Evolutionary conservation across 2,888 invertebrate species (phyloP).

Genomic region (Yponomeuta sedellus): DNA sequence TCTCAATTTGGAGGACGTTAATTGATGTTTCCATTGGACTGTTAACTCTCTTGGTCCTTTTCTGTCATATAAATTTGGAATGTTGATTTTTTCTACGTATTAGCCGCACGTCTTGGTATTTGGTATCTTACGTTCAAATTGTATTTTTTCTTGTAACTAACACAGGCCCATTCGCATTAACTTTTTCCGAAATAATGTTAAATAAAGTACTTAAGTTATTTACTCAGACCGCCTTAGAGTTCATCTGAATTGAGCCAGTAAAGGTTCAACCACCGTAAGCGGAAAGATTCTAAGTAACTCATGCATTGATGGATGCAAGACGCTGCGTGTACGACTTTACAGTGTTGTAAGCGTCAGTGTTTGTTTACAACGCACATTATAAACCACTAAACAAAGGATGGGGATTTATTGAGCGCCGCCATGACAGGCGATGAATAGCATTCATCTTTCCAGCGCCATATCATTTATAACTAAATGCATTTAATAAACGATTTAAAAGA

Average conservation of each 20-base stretch:
- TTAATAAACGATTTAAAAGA: conserved; percentile 45
- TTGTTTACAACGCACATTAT: conserved; percentile 11
- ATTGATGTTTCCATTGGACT: conserved; percentile 10
- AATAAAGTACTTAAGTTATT: not conserved
- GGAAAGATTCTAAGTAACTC: not conserved
- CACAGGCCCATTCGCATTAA: not conserved
- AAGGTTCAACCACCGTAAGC: not conserved
- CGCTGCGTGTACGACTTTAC: not conserved
- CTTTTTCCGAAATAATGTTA: not conserved
- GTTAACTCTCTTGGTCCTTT: not conserved
- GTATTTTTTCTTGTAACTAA: not conserved
- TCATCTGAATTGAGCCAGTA: not conserved
- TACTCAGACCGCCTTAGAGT: not conserved
- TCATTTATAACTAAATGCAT: conserved; percentile 42
- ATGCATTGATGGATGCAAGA: conserved; percentile 10
- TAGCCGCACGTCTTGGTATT: not conserved
- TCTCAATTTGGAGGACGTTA: conserved; percentile 11
- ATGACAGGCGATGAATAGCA: conserved; percentile 48
- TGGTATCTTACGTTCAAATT: not conserved
- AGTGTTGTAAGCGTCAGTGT: not conserved
- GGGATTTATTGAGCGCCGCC: conserved; percentile 54
- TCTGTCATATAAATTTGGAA: not conserved
- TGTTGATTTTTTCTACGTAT: not conserved
- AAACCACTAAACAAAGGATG: conserved; percentile 42
- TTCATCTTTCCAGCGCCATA: conserved; percentile 40